Percentiles rank a stretch among this genome's conserved stretches.
phyloP scores from a whole-genome alignment of 2,888 invertebrate species.

The Drosophila meridionalis region DNA sequence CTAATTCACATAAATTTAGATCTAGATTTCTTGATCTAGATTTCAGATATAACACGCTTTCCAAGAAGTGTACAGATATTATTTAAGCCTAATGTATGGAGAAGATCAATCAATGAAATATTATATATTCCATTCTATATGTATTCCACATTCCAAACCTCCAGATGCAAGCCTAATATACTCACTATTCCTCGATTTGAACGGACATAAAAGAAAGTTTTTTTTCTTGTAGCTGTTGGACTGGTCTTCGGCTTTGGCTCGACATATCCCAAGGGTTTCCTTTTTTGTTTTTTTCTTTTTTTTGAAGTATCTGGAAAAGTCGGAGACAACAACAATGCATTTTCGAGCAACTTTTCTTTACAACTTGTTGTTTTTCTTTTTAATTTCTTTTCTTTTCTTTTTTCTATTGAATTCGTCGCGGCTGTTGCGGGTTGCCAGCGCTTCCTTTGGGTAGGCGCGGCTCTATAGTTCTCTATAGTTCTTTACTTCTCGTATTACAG shows the following conservation, averaged over 20 bases:
- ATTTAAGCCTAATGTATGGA: no score
- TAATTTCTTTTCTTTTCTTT: conserved; percentile 23
- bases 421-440: conserved; percentile 49
- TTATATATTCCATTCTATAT: no score
- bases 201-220: conserved; percentile 36
- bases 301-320: conserved; percentile 31
- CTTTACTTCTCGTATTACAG: conserved; percentile 60
- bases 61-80: no score
- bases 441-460: conserved; percentile 26
- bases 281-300: conserved; percentile 5
- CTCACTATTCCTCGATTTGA: neutral
- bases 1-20: no score
- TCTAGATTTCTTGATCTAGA: no score
- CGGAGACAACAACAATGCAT: conserved; percentile 44
- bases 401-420: conserved; percentile 60
- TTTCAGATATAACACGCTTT: no score
- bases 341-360: conserved; percentile 67
- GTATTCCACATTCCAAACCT: no score
- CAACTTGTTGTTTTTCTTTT: conserved; percentile 56
- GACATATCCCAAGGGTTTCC: conserved; percentile 57
- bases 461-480: conserved; percentile 12
- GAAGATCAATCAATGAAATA: no score
- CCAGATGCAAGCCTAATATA: neutral
- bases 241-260: conserved; percentile 56
- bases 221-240: conserved; percentile 17